Base-by-base conservation (phyloP, 2,113 vertebrate genomes). In the Petrocephalus zakoni region DNA sequence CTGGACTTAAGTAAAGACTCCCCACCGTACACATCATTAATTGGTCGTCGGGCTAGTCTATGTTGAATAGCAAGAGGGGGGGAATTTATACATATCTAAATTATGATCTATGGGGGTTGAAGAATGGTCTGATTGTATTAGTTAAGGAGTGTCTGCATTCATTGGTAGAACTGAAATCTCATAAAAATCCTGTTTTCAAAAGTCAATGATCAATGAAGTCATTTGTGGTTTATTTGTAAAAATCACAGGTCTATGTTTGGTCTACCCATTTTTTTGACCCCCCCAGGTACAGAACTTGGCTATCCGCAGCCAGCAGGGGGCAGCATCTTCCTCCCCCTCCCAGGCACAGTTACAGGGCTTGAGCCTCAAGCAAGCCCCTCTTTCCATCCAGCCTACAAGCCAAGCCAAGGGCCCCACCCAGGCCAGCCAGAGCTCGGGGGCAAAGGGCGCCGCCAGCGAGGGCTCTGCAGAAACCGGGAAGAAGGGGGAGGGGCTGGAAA, bases 201-300 rank as follows among this genome's bases (percentile, higher is more conserved):
- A 49, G 5, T 49, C 47, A 49, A 8, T 55, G 17, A 2, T 55
- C 17, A 19, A 15, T 19, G 17, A 55, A 55, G 11, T 55, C 53
- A 55, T 55, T 55, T 55, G 21, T n/a, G 22, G 19, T 21, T 75
- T 3, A 42, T 42, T 78, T 34, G 34, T 78, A 78, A 68, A 25
- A 29, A 68, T 29, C n/a, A 68, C 61, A 68, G 61, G 3, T 29
- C 25, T 29, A 2, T 64, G 25, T 68, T 68, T 68, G 25, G 61
- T 68, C 0, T 29, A 10, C 37, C 10, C 85, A 87, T 53, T n/a
- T 5, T 56, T 6, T 13, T 42, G 42, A 1, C 51, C 29, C 51
- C 29, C n/a, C 19, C 95, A 98, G 96, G 97, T 97, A 75, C 97
- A 98, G 94, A 97, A 97, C 92, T 90, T 98, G 58, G 95, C 96